Evolutionary conservation across 2,797 vertebrate genomes (phyloP).

Genomic region (Enteromius radiatus): DNA sequence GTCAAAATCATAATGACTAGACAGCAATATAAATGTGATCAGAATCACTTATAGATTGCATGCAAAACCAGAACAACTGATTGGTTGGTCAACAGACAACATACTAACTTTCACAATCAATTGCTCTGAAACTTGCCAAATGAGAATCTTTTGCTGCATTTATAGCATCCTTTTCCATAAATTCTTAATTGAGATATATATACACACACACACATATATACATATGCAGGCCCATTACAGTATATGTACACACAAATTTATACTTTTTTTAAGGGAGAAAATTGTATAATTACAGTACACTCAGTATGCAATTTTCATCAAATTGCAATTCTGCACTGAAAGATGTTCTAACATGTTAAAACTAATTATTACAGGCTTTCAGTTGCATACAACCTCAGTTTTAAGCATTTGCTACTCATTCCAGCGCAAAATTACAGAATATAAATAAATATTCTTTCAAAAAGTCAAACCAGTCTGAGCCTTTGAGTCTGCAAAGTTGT

Average conservation of each 20-base stretch:
- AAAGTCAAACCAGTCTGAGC: not conserved
- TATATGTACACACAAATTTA: too few relatives aligned
- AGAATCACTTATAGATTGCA: not conserved
- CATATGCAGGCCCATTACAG: too few relatives aligned
- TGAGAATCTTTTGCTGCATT: not conserved
- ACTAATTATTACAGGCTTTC: not conserved
- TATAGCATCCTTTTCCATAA: not conserved
- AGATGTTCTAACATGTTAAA: not conserved
- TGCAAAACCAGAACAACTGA: not conserved
- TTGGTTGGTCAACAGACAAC: not conserved
- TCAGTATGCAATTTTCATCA: not conserved
- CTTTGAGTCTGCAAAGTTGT: not conserved
- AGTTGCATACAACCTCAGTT: not conserved
- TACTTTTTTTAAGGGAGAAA: not conserved
- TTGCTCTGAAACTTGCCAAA: not conserved
- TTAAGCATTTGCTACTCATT: not conserved
- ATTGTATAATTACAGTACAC: too few relatives aligned
- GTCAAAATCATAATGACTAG: not conserved
- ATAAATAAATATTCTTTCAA: conserved; percentile 3
- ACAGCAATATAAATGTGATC: not conserved
- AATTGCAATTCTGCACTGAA: not conserved
- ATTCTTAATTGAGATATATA: not conserved
- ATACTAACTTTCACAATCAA: not conserved
- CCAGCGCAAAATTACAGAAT: not conserved
- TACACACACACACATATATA: too few relatives aligned